A percentile compares a stretch with the other conserved stretches of the same genome.
Conservation (phyloP, 1,140 invertebrate species). For the Nymphalis io region DNA sequence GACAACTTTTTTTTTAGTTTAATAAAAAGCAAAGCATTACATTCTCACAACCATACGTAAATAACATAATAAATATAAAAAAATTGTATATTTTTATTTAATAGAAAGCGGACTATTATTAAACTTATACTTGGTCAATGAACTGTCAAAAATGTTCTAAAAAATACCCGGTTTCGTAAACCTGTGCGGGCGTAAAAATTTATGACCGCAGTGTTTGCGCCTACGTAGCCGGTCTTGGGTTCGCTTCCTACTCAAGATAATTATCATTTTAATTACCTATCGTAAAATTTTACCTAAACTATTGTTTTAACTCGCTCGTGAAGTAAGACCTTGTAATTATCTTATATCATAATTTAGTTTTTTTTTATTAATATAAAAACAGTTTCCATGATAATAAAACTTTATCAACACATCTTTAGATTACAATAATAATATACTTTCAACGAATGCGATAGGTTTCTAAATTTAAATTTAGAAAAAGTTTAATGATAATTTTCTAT, state of each 20-base stretch:
- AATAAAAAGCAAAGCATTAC: too few species aligned
- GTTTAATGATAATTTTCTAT: too few species aligned
- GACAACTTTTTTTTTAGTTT: too few species aligned
- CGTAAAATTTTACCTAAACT: constrained; percentile 64
- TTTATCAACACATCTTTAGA: not conserved
- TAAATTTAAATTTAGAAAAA: too few species aligned
- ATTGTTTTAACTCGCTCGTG: constrained; percentile 62
- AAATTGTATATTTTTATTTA: not conserved
- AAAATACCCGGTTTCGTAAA: constrained; percentile 43
- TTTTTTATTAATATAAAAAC: constrained; percentile 3
- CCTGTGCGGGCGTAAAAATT: constrained; percentile 65
- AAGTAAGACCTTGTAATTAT: constrained; percentile 31
- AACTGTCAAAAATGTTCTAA: constrained; percentile 35
- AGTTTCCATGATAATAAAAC: constrained; percentile 2
- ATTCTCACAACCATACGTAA: too few species aligned
- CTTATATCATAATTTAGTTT: not conserved
- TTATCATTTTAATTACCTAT: constrained; percentile 72
- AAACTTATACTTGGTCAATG: constrained; percentile 32
- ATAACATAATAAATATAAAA: too few species aligned
- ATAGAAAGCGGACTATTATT: constrained; percentile 6
- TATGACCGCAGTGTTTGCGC: constrained; percentile 60
- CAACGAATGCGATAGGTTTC: too few species aligned
- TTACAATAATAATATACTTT: too few species aligned
- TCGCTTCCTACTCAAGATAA: constrained; percentile 74
- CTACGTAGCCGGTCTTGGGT: constrained; percentile 62